phyloP scores from a whole-genome alignment of 2,113 vertebrate species.

The Scolopax mira region DNA sequence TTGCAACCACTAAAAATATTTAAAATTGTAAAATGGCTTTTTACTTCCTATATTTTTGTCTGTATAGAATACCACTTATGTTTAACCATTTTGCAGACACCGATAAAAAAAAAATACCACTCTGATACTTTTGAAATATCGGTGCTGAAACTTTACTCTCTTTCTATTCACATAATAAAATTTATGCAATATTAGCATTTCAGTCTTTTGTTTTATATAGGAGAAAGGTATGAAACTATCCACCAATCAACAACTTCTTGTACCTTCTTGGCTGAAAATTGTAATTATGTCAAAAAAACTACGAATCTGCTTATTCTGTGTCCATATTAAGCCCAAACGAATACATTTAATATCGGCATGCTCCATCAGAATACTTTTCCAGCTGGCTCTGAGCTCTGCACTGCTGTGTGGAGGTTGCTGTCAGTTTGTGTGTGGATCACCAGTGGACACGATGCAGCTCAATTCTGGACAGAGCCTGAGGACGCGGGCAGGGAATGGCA shows the following conservation, averaged over 20 bases:
- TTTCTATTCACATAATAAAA: neutral
- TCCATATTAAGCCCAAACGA: neutral
- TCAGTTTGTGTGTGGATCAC: accelerated
- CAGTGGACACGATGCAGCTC: accelerated
- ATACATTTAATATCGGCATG: neutral
- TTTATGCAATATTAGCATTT: neutral
- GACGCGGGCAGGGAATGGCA: accelerated
- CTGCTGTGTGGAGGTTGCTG: neutral
- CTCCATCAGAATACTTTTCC: neutral
- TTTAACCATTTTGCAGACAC: neutral
- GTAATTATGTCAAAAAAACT: neutral
- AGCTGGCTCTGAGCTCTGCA: neutral
- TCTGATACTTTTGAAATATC: neutral
- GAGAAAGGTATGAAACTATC: neutral
- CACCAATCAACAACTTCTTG: neutral
- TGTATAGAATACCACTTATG: neutral
- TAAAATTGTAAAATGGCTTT: neutral
- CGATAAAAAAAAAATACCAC: neutral
- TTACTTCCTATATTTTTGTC: neutral
- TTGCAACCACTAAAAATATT: neutral
- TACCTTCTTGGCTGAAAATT: neutral
- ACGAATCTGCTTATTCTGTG: neutral
- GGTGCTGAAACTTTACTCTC: neutral
- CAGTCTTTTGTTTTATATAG: neutral
- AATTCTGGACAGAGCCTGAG: accelerated